phyloP scores from a whole-genome alignment of 2,113 vertebrate species.

The Pygoscelis antarcticus region DNA sequence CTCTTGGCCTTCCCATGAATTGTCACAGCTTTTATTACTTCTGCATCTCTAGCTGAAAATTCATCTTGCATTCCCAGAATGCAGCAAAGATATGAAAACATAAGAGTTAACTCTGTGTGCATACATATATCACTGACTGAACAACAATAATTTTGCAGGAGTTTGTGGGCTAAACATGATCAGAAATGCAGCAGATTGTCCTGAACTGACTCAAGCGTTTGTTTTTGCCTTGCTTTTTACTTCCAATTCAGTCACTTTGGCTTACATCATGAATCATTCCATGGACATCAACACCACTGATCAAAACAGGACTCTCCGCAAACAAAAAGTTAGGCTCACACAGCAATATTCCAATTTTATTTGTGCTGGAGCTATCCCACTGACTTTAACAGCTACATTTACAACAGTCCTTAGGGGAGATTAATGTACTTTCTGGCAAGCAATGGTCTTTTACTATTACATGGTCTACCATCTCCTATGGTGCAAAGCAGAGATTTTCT shows the following conservation, averaged over 20 bases:
- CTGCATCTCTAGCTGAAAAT: not conserved
- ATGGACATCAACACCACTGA: not conserved
- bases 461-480: not conserved
- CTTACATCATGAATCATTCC: not conserved
- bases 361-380: not conserved
- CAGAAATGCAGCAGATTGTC: not conserved
- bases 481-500: not conserved
- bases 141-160: not conserved
- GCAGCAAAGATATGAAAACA: not conserved
- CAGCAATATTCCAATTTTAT: not conserved
- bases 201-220: not conserved
- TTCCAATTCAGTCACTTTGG: not conserved
- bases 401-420: not conserved
- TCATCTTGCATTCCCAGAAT: not conserved
- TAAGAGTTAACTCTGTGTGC: not conserved
- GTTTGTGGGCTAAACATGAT: not conserved
- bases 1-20: not conserved
- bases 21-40: slow-evolving; percentile 25
- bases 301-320: not conserved
- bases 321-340: not conserved
- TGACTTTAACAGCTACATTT: not conserved
- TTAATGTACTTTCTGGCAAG: not conserved
- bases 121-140: not conserved
- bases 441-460: not conserved
- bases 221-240: not conserved